Evolutionary conservation across 1,140 invertebrate genomes (phyloP).

Genomic region (Musca vetustissima): DNA sequence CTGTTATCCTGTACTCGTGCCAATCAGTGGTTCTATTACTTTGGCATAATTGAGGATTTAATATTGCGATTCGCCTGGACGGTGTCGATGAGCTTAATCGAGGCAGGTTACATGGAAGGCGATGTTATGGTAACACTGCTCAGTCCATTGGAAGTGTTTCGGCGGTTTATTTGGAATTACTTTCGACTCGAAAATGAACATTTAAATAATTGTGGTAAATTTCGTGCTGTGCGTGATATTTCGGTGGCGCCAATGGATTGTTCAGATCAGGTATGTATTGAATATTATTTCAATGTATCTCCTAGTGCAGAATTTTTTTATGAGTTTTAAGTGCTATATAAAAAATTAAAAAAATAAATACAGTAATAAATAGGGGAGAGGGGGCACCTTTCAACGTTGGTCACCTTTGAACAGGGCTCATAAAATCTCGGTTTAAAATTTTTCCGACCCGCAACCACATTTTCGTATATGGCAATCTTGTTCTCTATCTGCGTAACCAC

Average conservation of each 20-base stretch:
- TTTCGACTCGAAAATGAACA: conserved; percentile 93
- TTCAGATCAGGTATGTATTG: conserved; percentile 64
- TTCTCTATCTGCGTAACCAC: too few relatives aligned
- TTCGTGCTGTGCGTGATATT: conserved; percentile 87
- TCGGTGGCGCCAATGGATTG: conserved; percentile 82
- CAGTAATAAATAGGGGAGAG: too few relatives aligned
- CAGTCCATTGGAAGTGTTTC: conserved; percentile 80
- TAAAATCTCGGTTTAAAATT: too few relatives aligned
- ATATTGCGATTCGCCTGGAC: conserved; percentile 84
- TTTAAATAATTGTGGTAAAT: conserved; percentile 93
- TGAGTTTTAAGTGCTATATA: too few relatives aligned
- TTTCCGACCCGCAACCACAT: too few relatives aligned
- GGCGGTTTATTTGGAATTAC: conserved; percentile 90
- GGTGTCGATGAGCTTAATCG: conserved; percentile 74
- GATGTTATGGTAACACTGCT: conserved; percentile 80
- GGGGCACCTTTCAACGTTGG: too few relatives aligned
- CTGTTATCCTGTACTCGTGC: conserved; percentile 45
- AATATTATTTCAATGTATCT: too few relatives aligned
- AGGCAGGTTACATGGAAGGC: conserved; percentile 68
- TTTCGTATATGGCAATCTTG: too few relatives aligned
- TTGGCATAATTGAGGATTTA: conserved; percentile 96
- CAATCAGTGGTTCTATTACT: conserved; percentile 89
- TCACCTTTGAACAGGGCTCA: too few relatives aligned
- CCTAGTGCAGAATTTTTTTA: too few relatives aligned
- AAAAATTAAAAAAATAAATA: too few relatives aligned